Conservation (phyloP, 2,113 vertebrate species). For the Spilogale gracilis region DNA sequence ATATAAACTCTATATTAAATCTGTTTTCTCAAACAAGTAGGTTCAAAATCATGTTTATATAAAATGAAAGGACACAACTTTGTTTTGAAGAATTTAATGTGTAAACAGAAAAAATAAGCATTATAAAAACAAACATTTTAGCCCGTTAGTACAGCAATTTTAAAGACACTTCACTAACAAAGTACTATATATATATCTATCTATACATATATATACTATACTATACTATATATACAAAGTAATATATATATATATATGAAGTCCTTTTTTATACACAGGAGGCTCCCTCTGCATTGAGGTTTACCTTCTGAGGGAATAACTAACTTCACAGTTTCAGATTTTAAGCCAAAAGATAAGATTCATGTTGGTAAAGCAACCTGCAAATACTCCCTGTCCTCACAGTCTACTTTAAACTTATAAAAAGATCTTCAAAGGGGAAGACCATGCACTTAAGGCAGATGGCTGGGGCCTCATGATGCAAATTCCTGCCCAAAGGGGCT, state of each 20-base stretch:
- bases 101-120: constrained; percentile 70
- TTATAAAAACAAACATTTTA: constrained; percentile 46
- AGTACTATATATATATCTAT: too few species aligned
- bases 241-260: neutral
- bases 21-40: constrained; percentile 42
- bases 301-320: constrained; percentile 16
- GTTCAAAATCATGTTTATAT: constrained; percentile 41
- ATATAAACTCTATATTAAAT: constrained; percentile 43
- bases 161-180: constrained; percentile 55
- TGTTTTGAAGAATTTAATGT: constrained; percentile 71
- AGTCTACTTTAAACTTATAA: neutral
- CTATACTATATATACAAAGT: too few species aligned
- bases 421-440: neutral
- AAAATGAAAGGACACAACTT: constrained; percentile 15
- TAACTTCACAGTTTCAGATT: constrained; percentile 64
- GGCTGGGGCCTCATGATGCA: neutral
- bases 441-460: neutral
- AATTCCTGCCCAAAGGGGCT: neutral
- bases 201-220: too few species aligned
- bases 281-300: neutral
- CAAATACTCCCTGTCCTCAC: neutral
- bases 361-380: neutral
- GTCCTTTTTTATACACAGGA: neutral
- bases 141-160: constrained; percentile 36
- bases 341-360: constrained; percentile 50